Evolutionary conservation across 1,140 invertebrate genomes (phyloP).

Genomic region (Heliconius hewitsoni): DNA sequence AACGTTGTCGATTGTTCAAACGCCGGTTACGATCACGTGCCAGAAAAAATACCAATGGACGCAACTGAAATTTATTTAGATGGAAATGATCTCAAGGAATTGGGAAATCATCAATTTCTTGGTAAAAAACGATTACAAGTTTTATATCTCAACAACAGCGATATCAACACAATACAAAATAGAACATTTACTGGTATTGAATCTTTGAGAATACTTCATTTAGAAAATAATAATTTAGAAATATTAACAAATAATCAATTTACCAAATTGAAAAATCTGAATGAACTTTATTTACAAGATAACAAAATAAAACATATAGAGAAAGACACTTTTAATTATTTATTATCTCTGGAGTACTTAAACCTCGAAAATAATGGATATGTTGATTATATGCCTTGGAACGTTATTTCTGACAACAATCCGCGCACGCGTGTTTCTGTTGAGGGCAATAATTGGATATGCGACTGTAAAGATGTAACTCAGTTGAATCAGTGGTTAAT

Average conservation of each 20-base stretch:
- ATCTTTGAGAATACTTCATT: constrained; percentile 87
- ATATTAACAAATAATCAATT: constrained; percentile 91
- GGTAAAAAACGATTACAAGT: constrained; percentile 92
- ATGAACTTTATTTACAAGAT: constrained; percentile 90
- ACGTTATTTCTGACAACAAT: constrained; percentile 81
- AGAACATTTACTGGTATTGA: constrained; percentile 92
- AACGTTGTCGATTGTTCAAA: constrained; percentile 95
- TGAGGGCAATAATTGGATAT: constrained; percentile 88
- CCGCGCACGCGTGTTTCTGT: constrained; percentile 83
- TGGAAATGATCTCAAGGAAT: constrained; percentile 90
- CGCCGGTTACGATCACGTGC: constrained; percentile 87
- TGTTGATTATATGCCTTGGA: constrained; percentile 89
- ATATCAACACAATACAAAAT: constrained; percentile 89
- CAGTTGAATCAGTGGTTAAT: constrained; percentile 85
- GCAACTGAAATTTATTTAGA: constrained; percentile 94
- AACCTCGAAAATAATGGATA: constrained; percentile 91
- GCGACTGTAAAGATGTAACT: constrained; percentile 85
- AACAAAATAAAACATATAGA: constrained; percentile 88
- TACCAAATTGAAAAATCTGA: constrained; percentile 85
- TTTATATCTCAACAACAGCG: constrained; percentile 91
- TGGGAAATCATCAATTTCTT: constrained; percentile 93
- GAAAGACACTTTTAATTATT: constrained; percentile 88
- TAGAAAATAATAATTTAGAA: constrained; percentile 90
- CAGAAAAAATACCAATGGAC: constrained; percentile 93
- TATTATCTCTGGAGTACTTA: constrained; percentile 88